Evolutionary conservation across 2,797 vertebrate genomes (phyloP).

Genomic region (Gymnothorax reevesii): DNA sequence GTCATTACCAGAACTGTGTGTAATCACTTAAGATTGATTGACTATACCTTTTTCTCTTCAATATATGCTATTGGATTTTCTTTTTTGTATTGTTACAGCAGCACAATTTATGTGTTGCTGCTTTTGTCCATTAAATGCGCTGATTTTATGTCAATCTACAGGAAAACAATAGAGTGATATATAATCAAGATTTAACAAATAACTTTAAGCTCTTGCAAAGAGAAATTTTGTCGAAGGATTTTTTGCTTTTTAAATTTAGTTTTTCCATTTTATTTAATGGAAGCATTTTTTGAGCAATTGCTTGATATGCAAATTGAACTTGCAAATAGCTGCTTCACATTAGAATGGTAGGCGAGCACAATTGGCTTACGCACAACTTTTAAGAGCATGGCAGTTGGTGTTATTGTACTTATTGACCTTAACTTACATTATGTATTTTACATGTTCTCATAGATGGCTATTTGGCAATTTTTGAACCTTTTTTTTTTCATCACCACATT

Average conservation of each 20-base stretch:
- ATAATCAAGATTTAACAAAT: not conserved
- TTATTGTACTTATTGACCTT: not conserved
- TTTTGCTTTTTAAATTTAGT: not conserved
- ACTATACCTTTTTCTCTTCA: not conserved
- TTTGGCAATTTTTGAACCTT: not conserved
- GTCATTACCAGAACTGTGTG: constrained; percentile 45
- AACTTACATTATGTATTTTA: not conserved
- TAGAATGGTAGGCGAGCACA: not conserved
- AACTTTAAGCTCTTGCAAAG: not conserved
- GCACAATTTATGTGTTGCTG: not conserved
- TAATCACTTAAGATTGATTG: constrained; percentile 41
- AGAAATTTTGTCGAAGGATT: not conserved
- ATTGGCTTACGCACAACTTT: not conserved
- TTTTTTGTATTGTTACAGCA: not conserved
- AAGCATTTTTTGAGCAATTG: not conserved
- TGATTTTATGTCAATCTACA: not conserved
- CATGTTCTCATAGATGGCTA: not conserved
- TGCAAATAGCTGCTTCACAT: not conserved
- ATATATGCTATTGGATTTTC: not conserved
- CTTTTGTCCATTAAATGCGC: not conserved
- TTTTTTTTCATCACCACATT: not conserved
- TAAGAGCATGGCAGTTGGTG: not conserved
- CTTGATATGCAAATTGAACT: not conserved
- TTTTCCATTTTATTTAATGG: not conserved
- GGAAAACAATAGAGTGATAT: not conserved